Conservation (phyloP, 2,113 vertebrate genomes). For the Crypturellus undulatus region DNA sequence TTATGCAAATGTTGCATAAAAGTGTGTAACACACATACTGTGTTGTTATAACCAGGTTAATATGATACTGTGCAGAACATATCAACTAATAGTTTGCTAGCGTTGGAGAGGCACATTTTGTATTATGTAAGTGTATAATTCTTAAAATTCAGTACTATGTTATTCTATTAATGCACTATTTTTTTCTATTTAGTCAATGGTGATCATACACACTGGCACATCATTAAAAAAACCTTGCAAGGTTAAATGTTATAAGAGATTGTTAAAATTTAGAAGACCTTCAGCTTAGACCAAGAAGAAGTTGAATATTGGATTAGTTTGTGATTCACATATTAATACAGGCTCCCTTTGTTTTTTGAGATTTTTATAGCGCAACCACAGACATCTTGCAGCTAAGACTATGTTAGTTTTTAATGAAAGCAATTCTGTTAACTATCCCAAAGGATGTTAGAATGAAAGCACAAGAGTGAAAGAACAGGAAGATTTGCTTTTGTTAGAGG, state of each 20-base stretch:
- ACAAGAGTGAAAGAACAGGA: slow-evolving; percentile 14
- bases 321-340: slow-evolving; percentile 57
- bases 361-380: slow-evolving; percentile 90
- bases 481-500: slow-evolving; percentile 77
- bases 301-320: slow-evolving; percentile 71
- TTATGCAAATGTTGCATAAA: slow-evolving; percentile 55
- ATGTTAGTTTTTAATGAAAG: slow-evolving; percentile 74
- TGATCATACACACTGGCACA: slow-evolving; percentile 26
- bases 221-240: slow-evolving; percentile 33
- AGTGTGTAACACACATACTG: not conserved
- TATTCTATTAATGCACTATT: not conserved
- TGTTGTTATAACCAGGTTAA: not conserved
- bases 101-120: not conserved
- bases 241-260: slow-evolving; percentile 57
- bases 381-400: slow-evolving; percentile 80
- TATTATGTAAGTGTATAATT: not conserved
- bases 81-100: not conserved
- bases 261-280: slow-evolving; percentile 61
- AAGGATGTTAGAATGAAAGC: slow-evolving; percentile 56
- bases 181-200: slow-evolving; percentile 14
- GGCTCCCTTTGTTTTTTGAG: not conserved
- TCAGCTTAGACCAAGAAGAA: slow-evolving; percentile 60
- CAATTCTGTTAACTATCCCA: slow-evolving; percentile 73
- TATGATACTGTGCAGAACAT: not conserved
- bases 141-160: not conserved